Evolutionary conservation across 2,888 invertebrate species (phyloP), one percentile per base, ranked within the genome.

Genomic region (Hermodice carunculata): DNA sequence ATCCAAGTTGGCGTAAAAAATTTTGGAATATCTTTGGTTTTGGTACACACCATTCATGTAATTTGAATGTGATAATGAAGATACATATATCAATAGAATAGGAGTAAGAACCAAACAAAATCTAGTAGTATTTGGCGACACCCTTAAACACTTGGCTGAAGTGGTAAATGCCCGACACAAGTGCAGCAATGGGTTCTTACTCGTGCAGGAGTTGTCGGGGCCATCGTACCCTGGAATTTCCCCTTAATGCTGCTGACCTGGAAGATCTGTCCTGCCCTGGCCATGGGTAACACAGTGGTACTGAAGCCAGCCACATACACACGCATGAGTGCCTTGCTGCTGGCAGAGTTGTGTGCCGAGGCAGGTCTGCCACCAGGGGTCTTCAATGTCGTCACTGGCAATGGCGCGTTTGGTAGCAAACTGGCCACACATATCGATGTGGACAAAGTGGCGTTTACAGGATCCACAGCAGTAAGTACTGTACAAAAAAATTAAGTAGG

Each of bases 361-460:
- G 87, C 87, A 37, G 89, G 89, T 19, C 79, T 88, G 40, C 87
- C 88, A 32, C 78, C 82, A n/a, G 87, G 87, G 43, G 87, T 87
- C 37, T 81, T 88, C 66, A 87, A 86, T 73, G 84, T 88, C 3
- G 71, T 88, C 58, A 87, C 87, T 2, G 84, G 82, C 14, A 73
- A 77, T 32, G 82, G 83, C 11, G 76, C 78, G 28, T 79, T 86
- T 74, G 85, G 82, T 1, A 79, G 80, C 54, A 61, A 70, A 40
- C 74, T 87, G 42, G 84, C 84, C 3, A 67, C 71, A 29, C 86
- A 86, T 71, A 68, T 73, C 2, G 78, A 78, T 63, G 83, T 87
- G 3, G 81, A 85, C 52, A 86, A 86, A 69, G 84, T 87, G 44
- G 83, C 81, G 3, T 86, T 86, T 69, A 78, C 85, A 66, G 86